Percentiles rank a stretch among this genome's conserved stretches.
Conservation (phyloP, 2,797 vertebrate species). For the Cossypha heuglini region DNA sequence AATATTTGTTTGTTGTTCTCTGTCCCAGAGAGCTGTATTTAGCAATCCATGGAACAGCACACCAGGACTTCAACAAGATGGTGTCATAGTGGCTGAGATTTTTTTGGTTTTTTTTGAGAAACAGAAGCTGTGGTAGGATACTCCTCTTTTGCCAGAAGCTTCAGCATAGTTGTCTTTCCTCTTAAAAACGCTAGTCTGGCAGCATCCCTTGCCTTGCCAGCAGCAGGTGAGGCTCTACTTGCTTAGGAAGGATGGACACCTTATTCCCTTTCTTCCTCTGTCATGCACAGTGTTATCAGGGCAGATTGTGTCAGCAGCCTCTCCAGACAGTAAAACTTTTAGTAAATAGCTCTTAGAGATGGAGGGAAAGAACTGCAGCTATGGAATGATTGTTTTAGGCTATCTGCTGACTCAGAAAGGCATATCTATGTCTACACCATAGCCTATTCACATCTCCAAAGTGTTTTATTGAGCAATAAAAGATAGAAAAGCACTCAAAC, state of each 20-base stretch:
- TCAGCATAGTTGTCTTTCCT: not conserved
- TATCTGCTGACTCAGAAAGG: not conserved
- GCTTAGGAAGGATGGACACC: not conserved
- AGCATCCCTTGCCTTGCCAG: not conserved
- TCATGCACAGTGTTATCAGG: not conserved
- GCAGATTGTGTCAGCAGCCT: not conserved
- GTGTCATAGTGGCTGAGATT: not conserved
- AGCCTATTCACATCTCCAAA: not conserved
- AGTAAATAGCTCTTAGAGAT: not conserved
- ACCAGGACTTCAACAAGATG: not conserved
- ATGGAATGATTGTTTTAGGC: not conserved
- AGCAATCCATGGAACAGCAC: not conserved
- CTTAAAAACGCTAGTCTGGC: not conserved
- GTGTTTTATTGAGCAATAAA: conserved; percentile 13
- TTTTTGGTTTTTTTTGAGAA: not conserved
- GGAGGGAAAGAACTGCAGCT: not conserved
- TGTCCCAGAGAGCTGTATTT: not conserved
- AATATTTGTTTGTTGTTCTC: conserved; percentile 17
- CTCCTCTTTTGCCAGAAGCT: not conserved
- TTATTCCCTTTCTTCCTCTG: not conserved
- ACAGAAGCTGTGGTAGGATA: not conserved
- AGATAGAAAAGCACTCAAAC: conserved; percentile 3
- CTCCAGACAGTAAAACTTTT: not conserved
- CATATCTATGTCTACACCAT: not conserved
- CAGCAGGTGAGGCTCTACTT: not conserved